Evolutionary conservation across 1,140 invertebrate species (phyloP), one percentile per base, ranked within the genome.

Genomic region (Solen grandis): DNA sequence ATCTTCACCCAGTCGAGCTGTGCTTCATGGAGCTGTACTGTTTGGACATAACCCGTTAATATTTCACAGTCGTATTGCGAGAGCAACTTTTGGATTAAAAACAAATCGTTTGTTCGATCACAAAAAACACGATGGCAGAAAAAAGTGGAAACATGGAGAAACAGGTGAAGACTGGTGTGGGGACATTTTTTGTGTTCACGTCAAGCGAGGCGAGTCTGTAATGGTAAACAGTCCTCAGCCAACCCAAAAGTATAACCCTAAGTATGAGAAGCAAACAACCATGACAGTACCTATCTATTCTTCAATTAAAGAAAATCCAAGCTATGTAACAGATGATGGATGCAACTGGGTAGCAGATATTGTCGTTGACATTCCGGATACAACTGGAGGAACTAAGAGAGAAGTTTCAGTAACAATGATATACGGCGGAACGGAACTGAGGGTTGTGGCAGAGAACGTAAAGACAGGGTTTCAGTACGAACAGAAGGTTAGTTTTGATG

Each of bases 141-240:
- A 60, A 31, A 60, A 60, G 33, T 60, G 59, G 59, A 5, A 22
- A 19, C 16, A 60, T 60, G 27, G 33, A 31, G 59, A 60, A 60
- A 29, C 27, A 5, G 27, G 27, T 1, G 19, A 22, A 2, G 16
- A 60, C 27, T 31, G 59, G 16, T 60, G 59, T 27, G 33, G 33
- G 33, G 59, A 60, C 27, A 27, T 60, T 16, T 29, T 60, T 29
- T 1, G 2, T 31, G 27, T 60, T 19, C 59, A 60, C 33, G 59
- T 60, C 59, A n/a, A 29, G 19, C 27, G 2, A 60, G 59, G 59
- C 16, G 59, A 60, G 27, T 60, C 59, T 29, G 59, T 60, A 16
- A 1, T 27, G 1, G 25, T 60, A 19, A 60, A 60, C 59, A n/a
- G n/a, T n/a, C n/a, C n/a, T n/a, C n/a, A n/a, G n/a, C n/a, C n/a